A percentile compares a stretch with the other conserved stretches of the same genome.
Evolutionary conservation across 1,140 invertebrate genomes (phyloP).

Genomic region (Thaumetopoea pityocampa): DNA sequence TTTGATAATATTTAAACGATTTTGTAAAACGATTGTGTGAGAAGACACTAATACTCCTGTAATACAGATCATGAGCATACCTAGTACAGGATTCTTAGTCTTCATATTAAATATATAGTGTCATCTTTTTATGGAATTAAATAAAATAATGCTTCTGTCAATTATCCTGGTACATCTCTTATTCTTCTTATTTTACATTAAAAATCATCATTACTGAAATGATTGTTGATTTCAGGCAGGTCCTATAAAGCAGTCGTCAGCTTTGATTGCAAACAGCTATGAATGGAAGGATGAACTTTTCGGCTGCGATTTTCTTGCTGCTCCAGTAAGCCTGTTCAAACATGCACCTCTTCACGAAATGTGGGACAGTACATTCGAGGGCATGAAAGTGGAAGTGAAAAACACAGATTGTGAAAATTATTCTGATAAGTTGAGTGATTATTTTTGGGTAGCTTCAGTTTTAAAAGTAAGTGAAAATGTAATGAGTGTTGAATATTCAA

Average conservation of each 20-base stretch:
- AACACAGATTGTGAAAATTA: constrained; percentile 92
- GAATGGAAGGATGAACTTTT: constrained; percentile 89
- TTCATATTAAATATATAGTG: too few relatives aligned
- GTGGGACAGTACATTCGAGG: constrained; percentile 95
- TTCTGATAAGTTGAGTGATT: constrained; percentile 83
- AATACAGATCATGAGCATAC: too few relatives aligned
- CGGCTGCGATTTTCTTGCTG: constrained; percentile 87
- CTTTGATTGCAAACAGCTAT: constrained; percentile 81
- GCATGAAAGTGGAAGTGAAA: constrained; percentile 97
- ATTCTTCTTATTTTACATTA: constrained; percentile 1
- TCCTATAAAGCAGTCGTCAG: constrained; percentile 56
- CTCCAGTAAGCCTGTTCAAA: constrained; percentile 92
- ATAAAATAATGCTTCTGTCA: not conserved
- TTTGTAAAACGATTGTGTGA: too few relatives aligned
- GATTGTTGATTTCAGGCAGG: constrained; percentile 47
- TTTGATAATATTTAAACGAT: too few relatives aligned
- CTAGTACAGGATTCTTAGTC: too few relatives aligned
- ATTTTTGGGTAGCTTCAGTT: constrained; percentile 97
- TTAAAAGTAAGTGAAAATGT: constrained; percentile 79
- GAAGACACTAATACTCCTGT: too few relatives aligned
- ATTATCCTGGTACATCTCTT: not conserved
- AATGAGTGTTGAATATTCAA: too few relatives aligned
- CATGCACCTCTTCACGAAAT: constrained; percentile 94
- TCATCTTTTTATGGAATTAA: too few relatives aligned
- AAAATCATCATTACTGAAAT: constrained; percentile 10